Percentiles rank a stretch among this genome's conserved stretches.
Evolutionary conservation across 92 coral and sea anemone genomes (phyloP).

Genomic region (Ricordea florida): DNA sequence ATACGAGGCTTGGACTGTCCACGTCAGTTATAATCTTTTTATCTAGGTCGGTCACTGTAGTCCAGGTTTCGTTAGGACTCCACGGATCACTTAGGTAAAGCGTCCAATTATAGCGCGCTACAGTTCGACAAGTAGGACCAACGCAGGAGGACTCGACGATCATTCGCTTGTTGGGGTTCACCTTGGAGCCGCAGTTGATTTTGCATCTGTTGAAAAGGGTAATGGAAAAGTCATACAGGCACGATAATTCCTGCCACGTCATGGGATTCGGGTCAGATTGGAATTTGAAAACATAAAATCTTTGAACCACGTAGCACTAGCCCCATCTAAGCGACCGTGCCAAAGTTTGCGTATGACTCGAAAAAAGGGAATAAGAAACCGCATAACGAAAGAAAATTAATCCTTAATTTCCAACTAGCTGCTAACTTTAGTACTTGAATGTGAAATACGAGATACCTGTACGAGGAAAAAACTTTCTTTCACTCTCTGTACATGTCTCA

Average conservation of each 20-base stretch:
- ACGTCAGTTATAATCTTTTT: slow-evolving; percentile 55
- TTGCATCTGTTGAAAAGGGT: slow-evolving; percentile 36
- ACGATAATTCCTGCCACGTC: too few species aligned
- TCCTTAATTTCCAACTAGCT: too few species aligned
- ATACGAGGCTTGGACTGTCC: slow-evolving; percentile 64
- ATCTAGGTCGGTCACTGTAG: slow-evolving; percentile 26
- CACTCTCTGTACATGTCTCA: background rate
- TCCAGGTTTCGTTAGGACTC: slow-evolving; percentile 38
- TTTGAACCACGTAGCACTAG: too few species aligned
- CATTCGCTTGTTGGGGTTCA: slow-evolving; percentile 55
- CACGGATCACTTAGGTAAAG: slow-evolving; percentile 27
- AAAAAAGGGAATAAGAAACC: too few species aligned
- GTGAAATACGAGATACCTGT: too few species aligned
- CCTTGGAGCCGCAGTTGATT: slow-evolving; percentile 65
- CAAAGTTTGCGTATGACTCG: background rate
- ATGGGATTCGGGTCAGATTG: too few species aligned
- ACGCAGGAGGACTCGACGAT: slow-evolving; percentile 56
- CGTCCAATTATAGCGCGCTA: slow-evolving; percentile 60
- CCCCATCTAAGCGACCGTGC: too few species aligned
- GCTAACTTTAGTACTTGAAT: too few species aligned
- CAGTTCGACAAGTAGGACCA: slow-evolving; percentile 64
- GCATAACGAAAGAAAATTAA: too few species aligned
- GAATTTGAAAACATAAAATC: too few species aligned
- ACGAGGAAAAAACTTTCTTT: too few species aligned
- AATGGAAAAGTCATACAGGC: too few species aligned